Conservation (phyloP, 2,797 vertebrate species). For the Gastrophryne carolinensis region DNA sequence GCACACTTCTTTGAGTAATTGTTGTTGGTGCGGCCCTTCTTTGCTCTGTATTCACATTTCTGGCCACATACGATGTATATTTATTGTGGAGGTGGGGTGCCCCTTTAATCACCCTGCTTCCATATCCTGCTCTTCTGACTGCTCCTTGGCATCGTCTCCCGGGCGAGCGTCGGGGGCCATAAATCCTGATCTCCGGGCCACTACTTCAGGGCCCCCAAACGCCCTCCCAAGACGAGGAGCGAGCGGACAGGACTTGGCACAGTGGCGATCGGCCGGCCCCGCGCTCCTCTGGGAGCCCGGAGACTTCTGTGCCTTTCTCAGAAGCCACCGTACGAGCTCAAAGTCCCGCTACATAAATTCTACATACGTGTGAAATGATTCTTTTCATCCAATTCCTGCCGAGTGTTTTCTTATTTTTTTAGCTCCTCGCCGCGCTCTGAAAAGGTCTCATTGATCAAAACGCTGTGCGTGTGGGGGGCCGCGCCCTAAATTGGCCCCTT, state of each 20-base stretch:
- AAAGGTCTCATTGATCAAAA: conserved; percentile 47
- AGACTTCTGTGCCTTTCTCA: conserved; percentile 6
- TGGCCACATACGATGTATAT: too few species aligned
- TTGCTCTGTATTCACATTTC: too few species aligned
- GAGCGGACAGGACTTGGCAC: conserved; percentile 44
- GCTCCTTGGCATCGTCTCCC: conserved; percentile 26
- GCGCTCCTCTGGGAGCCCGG: conserved; percentile 30
- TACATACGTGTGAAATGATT: conserved; percentile 51
- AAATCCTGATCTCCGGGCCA: conserved; percentile 41
- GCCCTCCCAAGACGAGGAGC: conserved; percentile 50
- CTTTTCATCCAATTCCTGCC: conserved; percentile 52
- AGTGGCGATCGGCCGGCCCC: conserved; percentile 24
- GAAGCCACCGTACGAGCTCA: conserved; percentile 47
- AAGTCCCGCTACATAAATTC: conserved; percentile 50
- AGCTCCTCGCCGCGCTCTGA: conserved; percentile 27
- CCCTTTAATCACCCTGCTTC: too few species aligned
- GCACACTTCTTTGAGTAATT: too few species aligned
- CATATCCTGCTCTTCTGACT: too few species aligned
- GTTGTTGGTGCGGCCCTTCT: too few species aligned
- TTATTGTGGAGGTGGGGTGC: too few species aligned
- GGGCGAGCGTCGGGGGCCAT: conserved; percentile 41
- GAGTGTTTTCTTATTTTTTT: conserved; percentile 21
- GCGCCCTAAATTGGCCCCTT: conserved; percentile 7
- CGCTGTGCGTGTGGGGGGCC: conserved; percentile 23
- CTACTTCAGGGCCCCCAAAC: conserved; percentile 36